Evolutionary conservation across 2,797 vertebrate species (phyloP), one percentile per base, ranked within the genome.

Genomic region (Gymnodraco acuticeps): DNA sequence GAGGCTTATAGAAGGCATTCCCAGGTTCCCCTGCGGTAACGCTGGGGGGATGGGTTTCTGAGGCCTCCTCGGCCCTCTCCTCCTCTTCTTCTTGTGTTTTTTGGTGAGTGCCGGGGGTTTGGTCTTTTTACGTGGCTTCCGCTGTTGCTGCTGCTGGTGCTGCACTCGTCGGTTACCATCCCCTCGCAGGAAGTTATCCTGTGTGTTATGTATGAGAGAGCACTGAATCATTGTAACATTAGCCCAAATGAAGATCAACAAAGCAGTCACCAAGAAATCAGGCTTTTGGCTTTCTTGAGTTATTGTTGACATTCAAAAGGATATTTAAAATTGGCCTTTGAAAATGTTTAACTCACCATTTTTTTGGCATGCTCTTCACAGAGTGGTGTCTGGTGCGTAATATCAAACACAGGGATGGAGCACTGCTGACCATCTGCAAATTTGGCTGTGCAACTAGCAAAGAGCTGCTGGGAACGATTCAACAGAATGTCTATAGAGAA

Each of bases 321-420:
- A 0, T 1, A 10, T 16, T 16, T 46, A 1, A 33, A 53, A 27
- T 20, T 64, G 45, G 17, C 38, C 13, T 27, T 64, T 33, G 11
- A 68, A 27, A 27, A 66, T 47, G 10, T 0, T 31, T 15, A 64
- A 82, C 95, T 94, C 89, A 99, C 98, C 98, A 99, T 99, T 94
- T 99, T 99, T 96, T 99, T 98, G 96, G 98, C 98, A 95, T 99
- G 98, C 94, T 99, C 98, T 92, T 99, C 97, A 3, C 98, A 99
- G 81, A 99, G 95, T 87, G 98, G 98, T 19, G 98, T 99, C 94
- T 99, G 98, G 92, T 99, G 98, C 13, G 96, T 99, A 90, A 99
- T 98, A 91, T 99, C 98, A 87, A 99, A 99, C 89, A 99, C 98
- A 5, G 98, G 98, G 92, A 99, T 96, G 65, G 97, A 97, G 87